phyloP scores from a whole-genome alignment of 2,888 invertebrate genomes.

The Graphium colonna region DNA sequence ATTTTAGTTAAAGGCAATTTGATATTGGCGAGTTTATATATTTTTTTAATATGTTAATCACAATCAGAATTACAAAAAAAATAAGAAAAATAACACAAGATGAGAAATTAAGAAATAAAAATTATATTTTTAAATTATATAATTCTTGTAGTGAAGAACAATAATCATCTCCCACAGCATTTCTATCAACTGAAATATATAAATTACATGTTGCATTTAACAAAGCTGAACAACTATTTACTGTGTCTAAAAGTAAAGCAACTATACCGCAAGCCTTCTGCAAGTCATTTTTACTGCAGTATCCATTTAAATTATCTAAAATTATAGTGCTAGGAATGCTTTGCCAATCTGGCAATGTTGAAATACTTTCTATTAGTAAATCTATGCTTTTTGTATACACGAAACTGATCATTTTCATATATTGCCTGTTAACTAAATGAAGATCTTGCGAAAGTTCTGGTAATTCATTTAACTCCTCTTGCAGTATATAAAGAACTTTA shows the following conservation, averaged over 20 bases:
- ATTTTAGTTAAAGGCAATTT: too few species aligned
- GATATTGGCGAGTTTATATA: too few species aligned
- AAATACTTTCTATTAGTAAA: constrained; percentile 55
- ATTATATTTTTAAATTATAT: constrained; percentile 32
- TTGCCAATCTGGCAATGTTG: constrained; percentile 59
- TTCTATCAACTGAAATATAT: constrained; percentile 47
- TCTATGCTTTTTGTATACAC: constrained; percentile 55
- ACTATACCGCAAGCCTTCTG: constrained; percentile 60
- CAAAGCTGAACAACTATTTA: constrained; percentile 44
- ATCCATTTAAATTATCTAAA: constrained; percentile 57
- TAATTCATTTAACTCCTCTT: constrained; percentile 59
- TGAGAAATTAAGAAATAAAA: too few species aligned
- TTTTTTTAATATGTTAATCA: too few species aligned
- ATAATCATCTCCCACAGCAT: constrained; percentile 47
- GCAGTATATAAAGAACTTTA: constrained; percentile 62
- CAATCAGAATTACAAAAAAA: too few species aligned
- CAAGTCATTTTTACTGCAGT: constrained; percentile 44
- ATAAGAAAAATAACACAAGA: too few species aligned
- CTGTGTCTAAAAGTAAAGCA: constrained; percentile 53
- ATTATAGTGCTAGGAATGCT: constrained; percentile 60
- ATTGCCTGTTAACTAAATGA: constrained; percentile 50
- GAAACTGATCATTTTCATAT: constrained; percentile 71
- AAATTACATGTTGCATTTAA: constrained; percentile 43
- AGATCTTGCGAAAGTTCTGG: constrained; percentile 64
- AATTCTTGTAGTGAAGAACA: constrained; percentile 49